Evolutionary conservation across 2,888 invertebrate genomes (phyloP).

Genomic region (Phengaris arion): DNA sequence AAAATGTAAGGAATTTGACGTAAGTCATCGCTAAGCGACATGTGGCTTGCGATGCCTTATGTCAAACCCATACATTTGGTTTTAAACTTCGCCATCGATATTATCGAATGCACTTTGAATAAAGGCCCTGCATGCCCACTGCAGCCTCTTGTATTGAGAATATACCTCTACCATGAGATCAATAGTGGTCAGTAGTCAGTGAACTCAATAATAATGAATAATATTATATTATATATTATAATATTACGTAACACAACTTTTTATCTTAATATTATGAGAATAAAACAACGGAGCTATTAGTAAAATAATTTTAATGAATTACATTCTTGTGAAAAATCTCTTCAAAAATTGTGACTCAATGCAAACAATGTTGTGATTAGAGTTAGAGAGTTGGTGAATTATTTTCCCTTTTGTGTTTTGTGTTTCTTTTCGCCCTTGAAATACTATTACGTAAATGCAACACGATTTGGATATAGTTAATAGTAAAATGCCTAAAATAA

Average conservation of each 20-base stretch:
- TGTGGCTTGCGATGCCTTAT: no score
- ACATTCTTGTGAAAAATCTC: constrained; percentile 6
- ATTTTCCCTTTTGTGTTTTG: background rate
- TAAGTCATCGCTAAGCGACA: no score
- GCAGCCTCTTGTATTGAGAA: no score
- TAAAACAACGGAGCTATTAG: background rate
- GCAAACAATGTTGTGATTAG: background rate
- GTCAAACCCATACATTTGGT: no score
- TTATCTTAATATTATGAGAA: background rate
- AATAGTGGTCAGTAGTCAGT: background rate
- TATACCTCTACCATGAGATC: background rate
- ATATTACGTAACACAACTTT: background rate
- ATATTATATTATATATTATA: no score
- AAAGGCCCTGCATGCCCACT: no score
- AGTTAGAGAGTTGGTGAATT: background rate
- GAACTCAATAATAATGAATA: background rate
- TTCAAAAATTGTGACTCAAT: background rate
- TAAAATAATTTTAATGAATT: background rate
- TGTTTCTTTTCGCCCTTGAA: no score
- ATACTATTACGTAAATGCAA: background rate
- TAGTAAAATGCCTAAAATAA: no score
- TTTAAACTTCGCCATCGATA: no score
- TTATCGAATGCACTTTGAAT: no score
- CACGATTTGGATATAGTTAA: no score
- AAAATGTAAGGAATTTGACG: no score